A percentile compares a stretch with the other conserved stretches of the same genome.
Evolutionary conservation across 2,888 invertebrate genomes (phyloP).

Genomic region (Sinodicranocentrus sp.): DNA sequence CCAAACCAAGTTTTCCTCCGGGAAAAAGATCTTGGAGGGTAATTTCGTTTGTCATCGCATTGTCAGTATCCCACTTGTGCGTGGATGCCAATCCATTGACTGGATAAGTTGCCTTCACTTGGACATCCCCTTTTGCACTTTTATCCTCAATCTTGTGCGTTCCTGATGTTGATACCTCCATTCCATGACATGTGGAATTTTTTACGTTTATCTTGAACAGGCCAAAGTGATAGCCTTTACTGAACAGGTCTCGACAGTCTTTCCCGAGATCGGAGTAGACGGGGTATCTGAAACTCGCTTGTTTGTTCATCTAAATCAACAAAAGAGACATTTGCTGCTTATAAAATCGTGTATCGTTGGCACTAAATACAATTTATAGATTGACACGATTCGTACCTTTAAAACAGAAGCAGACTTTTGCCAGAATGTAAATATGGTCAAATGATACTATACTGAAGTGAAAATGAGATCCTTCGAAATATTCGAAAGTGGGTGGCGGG

Average conservation of each 20-base stretch:
- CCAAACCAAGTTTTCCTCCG: constrained; percentile 35
- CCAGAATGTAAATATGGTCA: too few relatives aligned
- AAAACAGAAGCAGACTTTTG: too few relatives aligned
- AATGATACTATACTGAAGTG: too few relatives aligned
- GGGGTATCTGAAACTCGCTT: constrained; percentile 34
- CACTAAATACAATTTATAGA: too few relatives aligned
- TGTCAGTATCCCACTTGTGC: constrained; percentile 62
- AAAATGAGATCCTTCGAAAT: too few relatives aligned
- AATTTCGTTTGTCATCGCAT: constrained; percentile 41
- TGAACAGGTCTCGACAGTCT: constrained; percentile 49
- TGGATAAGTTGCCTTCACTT: constrained; percentile 8
- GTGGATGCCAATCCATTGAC: not conserved
- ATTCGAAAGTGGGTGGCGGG: too few relatives aligned
- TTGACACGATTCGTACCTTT: too few relatives aligned
- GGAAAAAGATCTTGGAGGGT: constrained; percentile 39
- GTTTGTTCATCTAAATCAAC: too few relatives aligned
- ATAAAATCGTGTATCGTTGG: too few relatives aligned
- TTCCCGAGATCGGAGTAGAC: constrained; percentile 49
- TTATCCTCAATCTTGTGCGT: constrained; percentile 38
- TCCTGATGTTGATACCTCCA: constrained; percentile 37
- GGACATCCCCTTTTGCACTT: constrained; percentile 23
- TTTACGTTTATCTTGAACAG: constrained; percentile 40
- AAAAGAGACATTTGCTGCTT: too few relatives aligned
- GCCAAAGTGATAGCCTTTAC: constrained; percentile 46
- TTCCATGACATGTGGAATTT: constrained; percentile 33